Percentiles rank a stretch among this genome's conserved stretches.
Evolutionary conservation across 2,888 invertebrate species (phyloP).

Genomic region (Priapulus caudatus): DNA sequence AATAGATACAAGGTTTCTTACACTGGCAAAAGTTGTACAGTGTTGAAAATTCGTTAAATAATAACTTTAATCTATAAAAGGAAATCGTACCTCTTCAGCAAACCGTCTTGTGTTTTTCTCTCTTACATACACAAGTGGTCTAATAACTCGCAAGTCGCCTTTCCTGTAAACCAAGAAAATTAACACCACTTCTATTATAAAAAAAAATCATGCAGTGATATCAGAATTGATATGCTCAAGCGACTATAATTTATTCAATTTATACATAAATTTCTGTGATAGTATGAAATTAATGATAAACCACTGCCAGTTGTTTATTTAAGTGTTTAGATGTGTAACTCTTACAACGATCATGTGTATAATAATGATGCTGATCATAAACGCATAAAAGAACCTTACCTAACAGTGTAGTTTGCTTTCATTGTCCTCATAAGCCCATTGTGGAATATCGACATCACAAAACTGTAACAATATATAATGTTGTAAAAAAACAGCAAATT

Average conservation of each 20-base stretch:
- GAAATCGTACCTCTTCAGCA: no score
- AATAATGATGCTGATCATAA: no score
- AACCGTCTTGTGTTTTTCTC: constrained; percentile 61
- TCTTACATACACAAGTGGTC: constrained; percentile 74
- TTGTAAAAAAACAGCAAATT: not conserved
- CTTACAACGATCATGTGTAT: no score
- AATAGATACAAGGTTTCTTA: not conserved
- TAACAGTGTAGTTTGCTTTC: constrained; percentile 60
- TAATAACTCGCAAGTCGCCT: constrained; percentile 63
- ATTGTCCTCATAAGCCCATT: constrained; percentile 63
- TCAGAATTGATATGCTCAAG: no score
- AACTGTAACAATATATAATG: constrained; percentile 40
- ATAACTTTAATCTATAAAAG: no score
- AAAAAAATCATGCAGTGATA: constrained; percentile 19
- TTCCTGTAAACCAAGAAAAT: constrained; percentile 51
- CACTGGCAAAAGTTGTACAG: not conserved
- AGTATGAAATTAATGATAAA: no score
- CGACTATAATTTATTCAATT: no score
- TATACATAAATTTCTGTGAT: no score
- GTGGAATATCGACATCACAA: constrained; percentile 66
- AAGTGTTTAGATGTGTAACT: no score
- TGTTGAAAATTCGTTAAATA: no score
- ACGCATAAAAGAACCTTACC: no score
- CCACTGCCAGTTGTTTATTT: no score
- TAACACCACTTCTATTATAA: not conserved